Evolutionary conservation across 2,888 invertebrate genomes (phyloP).

Genomic region (Notodonta dromedarius): DNA sequence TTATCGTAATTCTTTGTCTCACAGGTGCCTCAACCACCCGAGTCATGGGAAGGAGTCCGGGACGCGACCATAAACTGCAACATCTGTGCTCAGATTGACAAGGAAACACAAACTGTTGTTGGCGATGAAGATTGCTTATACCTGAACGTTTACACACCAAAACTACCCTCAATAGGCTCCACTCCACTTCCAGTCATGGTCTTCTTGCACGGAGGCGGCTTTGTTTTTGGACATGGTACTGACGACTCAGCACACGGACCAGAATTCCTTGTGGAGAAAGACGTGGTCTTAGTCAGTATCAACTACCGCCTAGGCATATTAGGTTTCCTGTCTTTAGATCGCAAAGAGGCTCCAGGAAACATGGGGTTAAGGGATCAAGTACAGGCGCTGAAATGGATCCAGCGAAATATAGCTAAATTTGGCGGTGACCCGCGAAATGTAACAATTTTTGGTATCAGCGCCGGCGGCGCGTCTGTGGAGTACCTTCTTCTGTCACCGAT

Average conservation of each 20-base stretch:
- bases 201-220: slow-evolving; percentile 77
- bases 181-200: slow-evolving; percentile 71
- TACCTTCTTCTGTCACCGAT: slow-evolving; percentile 71
- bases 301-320: slow-evolving; percentile 77
- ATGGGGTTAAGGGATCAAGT: slow-evolving; percentile 82
- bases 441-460: slow-evolving; percentile 81
- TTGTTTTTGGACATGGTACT: slow-evolving; percentile 72
- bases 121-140: slow-evolving; percentile 87
- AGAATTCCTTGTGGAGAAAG: slow-evolving; percentile 71
- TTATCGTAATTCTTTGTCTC: slow-evolving; percentile 25
- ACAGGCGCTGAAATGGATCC: slow-evolving; percentile 80
- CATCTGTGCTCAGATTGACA: slow-evolving; percentile 86
- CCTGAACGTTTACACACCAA: slow-evolving; percentile 87
- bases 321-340: slow-evolving; percentile 69
- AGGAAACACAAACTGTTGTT: slow-evolving; percentile 73
- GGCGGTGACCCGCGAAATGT: slow-evolving; percentile 78
- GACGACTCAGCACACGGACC: slow-evolving; percentile 67
- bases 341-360: slow-evolving; percentile 76
- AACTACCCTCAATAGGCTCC: slow-evolving; percentile 48
- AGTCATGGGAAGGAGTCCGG: slow-evolving; percentile 84
- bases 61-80: slow-evolving; percentile 86
- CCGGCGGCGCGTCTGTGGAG: slow-evolving; percentile 78
- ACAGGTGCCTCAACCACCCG: slow-evolving; percentile 67
- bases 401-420: slow-evolving; percentile 74
- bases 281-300: slow-evolving; percentile 69